A percentile compares a stretch with the other conserved stretches of the same genome.
These are phyloP conservation scores for Polyodon spathula DNA, from an alignment of 2,113 vertebrate species.

Conservation along the genomic window DNA sequence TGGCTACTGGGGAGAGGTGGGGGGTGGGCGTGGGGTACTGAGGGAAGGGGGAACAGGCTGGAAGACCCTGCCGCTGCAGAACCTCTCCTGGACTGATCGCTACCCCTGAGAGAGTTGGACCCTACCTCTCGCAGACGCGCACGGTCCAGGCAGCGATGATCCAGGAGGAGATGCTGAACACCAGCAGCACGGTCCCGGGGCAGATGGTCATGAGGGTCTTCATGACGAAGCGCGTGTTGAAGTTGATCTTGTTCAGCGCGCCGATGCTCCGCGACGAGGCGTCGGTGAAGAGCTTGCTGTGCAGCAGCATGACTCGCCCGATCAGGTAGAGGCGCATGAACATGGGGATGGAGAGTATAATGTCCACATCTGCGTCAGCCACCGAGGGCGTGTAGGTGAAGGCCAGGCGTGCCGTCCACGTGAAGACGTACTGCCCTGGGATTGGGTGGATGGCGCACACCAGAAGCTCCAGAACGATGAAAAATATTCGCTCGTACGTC, in stretches of 20 bases:
- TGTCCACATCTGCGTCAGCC: conserved; percentile 59
- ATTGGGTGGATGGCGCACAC: conserved; percentile 68
- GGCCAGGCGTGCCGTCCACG: conserved; percentile 58
- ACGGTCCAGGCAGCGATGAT: conserved; percentile 68
- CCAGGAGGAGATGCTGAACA: conserved; percentile 70
- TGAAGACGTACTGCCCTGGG: conserved; percentile 62
- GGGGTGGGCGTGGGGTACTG: neutral
- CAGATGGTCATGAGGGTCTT: conserved; percentile 72
- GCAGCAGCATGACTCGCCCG: conserved; percentile 60
- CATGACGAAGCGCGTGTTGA: conserved; percentile 70
- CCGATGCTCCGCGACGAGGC: too few species aligned
- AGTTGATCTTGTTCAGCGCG: conserved; percentile 62
- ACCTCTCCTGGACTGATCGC: neutral
- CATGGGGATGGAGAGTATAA: conserved; percentile 68
- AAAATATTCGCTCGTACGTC: conserved; percentile 59
- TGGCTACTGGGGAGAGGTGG: too few species aligned
- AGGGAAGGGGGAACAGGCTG: neutral
- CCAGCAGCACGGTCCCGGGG: conserved; percentile 60
- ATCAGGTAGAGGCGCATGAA: conserved; percentile 69
- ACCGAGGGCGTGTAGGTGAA: conserved; percentile 56
- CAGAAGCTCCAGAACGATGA: conserved; percentile 60
- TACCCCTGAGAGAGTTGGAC: neutral
- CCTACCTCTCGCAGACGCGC: conserved; percentile 61
- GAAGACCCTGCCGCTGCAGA: neutral
- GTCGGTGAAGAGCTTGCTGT: conserved; percentile 49